Conservation (phyloP, 2,113 vertebrate species). For the Indicator indicator region DNA sequence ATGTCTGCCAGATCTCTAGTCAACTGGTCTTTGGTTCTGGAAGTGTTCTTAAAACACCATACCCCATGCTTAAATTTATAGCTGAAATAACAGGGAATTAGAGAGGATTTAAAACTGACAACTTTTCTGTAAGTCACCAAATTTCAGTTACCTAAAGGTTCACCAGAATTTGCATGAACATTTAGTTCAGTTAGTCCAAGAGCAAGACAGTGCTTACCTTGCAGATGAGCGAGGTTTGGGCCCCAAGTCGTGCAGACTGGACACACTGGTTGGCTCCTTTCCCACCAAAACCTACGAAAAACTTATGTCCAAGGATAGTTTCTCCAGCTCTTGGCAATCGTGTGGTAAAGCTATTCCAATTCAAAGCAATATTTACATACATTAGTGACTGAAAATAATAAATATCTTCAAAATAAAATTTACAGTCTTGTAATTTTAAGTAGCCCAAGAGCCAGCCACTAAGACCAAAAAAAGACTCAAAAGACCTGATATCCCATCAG, state of each 20-base stretch:
- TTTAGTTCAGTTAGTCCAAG: background rate
- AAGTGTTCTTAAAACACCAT: slow-evolving; percentile 27
- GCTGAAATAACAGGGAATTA: slow-evolving; percentile 9
- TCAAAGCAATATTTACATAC: slow-evolving; percentile 31
- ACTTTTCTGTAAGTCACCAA: background rate
- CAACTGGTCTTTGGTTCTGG: slow-evolving; percentile 35
- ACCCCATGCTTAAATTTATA: slow-evolving; percentile 15
- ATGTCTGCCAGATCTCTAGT: slow-evolving; percentile 20
- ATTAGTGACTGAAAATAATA: slow-evolving; percentile 29
- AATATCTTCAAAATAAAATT: background rate
- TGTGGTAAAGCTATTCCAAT: slow-evolving; percentile 82
- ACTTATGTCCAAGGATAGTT: slow-evolving; percentile 93
- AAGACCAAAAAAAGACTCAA: background rate
- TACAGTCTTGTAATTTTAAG: background rate
- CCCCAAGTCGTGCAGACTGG: slow-evolving; percentile 91
- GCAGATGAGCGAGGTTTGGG: slow-evolving; percentile 89
- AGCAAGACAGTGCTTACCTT: slow-evolving; percentile 81
- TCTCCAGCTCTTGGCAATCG: slow-evolving; percentile 92
- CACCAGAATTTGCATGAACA: background rate
- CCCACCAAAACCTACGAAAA: slow-evolving; percentile 95
- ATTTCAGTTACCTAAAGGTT: background rate
- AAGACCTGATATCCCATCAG: background rate
- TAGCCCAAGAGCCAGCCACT: background rate
- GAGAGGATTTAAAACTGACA: background rate
- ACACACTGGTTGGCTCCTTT: slow-evolving; percentile 98